phyloP scores from a whole-genome alignment of 1,140 invertebrate species.

The Aricia agestis region DNA sequence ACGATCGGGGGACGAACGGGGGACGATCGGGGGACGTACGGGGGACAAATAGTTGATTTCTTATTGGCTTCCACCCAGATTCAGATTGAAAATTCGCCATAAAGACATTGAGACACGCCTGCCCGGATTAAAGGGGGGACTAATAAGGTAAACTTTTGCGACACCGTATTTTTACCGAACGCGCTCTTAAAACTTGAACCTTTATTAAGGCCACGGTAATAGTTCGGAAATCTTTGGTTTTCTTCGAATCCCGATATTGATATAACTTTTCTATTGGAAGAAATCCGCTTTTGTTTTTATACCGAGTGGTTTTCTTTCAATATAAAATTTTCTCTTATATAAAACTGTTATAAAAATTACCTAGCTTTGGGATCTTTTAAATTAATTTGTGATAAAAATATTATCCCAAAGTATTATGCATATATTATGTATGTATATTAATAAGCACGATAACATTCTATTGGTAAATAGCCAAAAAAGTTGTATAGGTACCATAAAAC shows the following conservation, averaged over 20 bases:
- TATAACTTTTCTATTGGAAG: slow-evolving; percentile 7
- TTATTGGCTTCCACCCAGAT: slow-evolving; percentile 72
- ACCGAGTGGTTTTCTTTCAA: neutral
- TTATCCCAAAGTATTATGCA: no score
- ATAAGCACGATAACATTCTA: no score
- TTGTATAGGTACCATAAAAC: no score
- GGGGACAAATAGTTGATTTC: slow-evolving; percentile 74
- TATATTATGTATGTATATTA: no score
- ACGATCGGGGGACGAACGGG: slow-evolving; percentile 55
- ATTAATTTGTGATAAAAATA: no score
- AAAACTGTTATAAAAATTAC: no score
- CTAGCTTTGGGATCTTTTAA: no score
- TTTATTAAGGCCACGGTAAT: slow-evolving; percentile 65
- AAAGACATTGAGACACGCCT: slow-evolving; percentile 74
- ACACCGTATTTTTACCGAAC: slow-evolving; percentile 73
- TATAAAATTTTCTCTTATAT: neutral
- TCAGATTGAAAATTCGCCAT: slow-evolving; percentile 75
- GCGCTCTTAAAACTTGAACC: slow-evolving; percentile 66
- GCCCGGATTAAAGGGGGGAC: slow-evolving; percentile 70
- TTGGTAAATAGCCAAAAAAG: no score
- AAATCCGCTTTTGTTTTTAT: neutral
- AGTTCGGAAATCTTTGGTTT: slow-evolving; percentile 48
- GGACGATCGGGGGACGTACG: slow-evolving; percentile 65
- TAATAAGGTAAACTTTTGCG: slow-evolving; percentile 75
- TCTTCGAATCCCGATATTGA: slow-evolving; percentile 17